Evolutionary conservation across 1,140 invertebrate genomes (phyloP).

Genomic region (Luehdorfia chinensis): DNA sequence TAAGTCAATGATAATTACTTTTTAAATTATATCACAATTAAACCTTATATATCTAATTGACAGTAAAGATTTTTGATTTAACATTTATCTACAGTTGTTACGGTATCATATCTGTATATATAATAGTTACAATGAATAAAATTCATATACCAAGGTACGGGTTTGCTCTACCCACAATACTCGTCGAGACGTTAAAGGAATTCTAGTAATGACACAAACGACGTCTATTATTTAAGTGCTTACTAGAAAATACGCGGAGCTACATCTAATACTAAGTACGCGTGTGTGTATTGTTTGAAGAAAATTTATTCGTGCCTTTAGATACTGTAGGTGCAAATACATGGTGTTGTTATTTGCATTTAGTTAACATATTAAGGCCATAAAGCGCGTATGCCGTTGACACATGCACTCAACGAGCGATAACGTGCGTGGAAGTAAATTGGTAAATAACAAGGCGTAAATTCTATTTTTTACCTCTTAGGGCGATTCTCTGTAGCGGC

Average conservation of each 20-base stretch:
- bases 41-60: no score
- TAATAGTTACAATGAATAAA: neutral
- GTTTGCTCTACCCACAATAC: slow-evolving; percentile 1
- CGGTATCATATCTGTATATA: no score
- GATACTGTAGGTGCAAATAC: slow-evolving; percentile 18
- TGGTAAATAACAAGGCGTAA: no score
- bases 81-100: no score
- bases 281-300: slow-evolving; percentile 2
- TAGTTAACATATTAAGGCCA: slow-evolving; percentile 62
- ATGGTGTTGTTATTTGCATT: slow-evolving; percentile 53
- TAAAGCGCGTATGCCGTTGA: slow-evolving; percentile 51
- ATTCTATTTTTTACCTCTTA: no score
- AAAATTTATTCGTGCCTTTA: slow-evolving; percentile 14
- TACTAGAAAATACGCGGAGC: slow-evolving; percentile 8
- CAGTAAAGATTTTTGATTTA: no score
- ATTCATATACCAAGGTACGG: neutral
- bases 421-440: slow-evolving; percentile 27
- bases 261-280: neutral
- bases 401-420: slow-evolving; percentile 31
- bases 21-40: no score
- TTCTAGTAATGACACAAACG: slow-evolving; percentile 2
- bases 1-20: no score
- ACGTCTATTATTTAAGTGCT: slow-evolving; percentile 6
- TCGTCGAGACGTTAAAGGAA: slow-evolving; percentile 3
- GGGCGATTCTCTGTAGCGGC: no score